Evolutionary conservation across 2,888 invertebrate genomes (phyloP), one percentile per base, ranked within the genome.

Genomic region (Meloe dianella): DNA sequence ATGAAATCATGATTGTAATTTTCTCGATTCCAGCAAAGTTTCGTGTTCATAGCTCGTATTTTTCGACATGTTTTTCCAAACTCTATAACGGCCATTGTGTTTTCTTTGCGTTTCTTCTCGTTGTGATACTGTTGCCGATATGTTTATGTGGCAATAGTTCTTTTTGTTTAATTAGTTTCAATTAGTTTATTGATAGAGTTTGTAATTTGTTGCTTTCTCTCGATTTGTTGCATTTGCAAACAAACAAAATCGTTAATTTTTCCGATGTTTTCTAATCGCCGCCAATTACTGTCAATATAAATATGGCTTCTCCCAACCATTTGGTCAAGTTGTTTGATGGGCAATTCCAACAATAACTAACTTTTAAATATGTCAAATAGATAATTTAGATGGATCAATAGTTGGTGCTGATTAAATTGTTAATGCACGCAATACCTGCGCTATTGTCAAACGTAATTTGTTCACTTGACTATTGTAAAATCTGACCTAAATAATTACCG

Each of bases 1-100:
- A 82, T 82, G 75, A 78, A 81, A 80, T 81, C 80, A 81, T 80
- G 78, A 80, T 80, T 79, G 78, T 78, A 79, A 80, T 80, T 80
- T 80, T 80, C 27, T 54, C 27, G 79, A 73, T 74, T 67, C 69
- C 68, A 68, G 70, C 73, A 74, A 77, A 75, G 24, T 54, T 79
- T 78, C 78, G 77, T 77, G 76, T 69, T 76, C 74, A 73, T 69
- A 61, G 70, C 69, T 73, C 75, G 74, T 77, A 77, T 75, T 77
- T 76, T 75, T 75, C 75, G 68, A 62, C 59, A 60, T 60, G 67
- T 67, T 67, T 67, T 67, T 62, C 62, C 61, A 54, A 54, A 12
- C 1, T 22, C 12, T 24, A 22, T 27, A n/a, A n/a, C n/a, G n/a
- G 14, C 22, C 27, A 54, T 54, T 54, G 54, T 54, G n/a, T 54